A percentile compares a stretch with the other conserved stretches of the same genome.
Evolutionary conservation across 2,888 invertebrate species (phyloP).

Genomic region (Euphydryas editha): DNA sequence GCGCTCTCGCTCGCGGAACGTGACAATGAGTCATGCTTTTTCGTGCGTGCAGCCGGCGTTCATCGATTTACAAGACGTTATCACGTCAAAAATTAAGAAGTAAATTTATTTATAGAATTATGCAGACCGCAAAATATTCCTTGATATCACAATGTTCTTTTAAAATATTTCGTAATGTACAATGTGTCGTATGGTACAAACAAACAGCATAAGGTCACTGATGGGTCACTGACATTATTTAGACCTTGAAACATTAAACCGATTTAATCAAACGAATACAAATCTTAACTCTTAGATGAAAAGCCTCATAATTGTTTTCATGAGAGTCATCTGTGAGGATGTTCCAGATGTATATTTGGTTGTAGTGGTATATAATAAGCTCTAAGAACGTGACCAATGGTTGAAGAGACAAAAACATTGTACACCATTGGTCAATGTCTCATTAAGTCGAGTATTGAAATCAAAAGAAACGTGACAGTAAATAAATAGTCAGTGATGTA

Average conservation of each 20-base stretch:
- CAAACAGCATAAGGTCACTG: conserved; percentile 15
- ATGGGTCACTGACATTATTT: conserved; percentile 19
- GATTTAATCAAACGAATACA: not conserved
- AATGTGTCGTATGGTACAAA: not conserved
- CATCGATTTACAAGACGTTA: no score
- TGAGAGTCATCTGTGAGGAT: not conserved
- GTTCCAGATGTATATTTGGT: conserved; percentile 9
- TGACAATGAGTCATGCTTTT: no score
- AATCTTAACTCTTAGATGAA: not conserved
- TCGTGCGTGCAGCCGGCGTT: no score
- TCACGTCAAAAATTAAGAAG: no score
- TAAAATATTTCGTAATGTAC: no score
- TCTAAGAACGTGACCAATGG: conserved; percentile 52
- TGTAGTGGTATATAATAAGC: conserved; percentile 15
- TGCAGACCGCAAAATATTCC: no score
- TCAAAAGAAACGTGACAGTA: conserved; percentile 31
- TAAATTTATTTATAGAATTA: no score
- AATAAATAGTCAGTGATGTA: conserved; percentile 31
- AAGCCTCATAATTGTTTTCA: not conserved
- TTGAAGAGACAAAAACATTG: conserved; percentile 44
- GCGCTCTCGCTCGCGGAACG: no score
- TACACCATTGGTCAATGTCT: conserved; percentile 40
- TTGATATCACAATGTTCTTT: no score
- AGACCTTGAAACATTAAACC: not conserved
- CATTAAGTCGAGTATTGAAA: conserved; percentile 36